These are phyloP conservation scores for Tetraodon nigroviridis DNA, from an alignment of 2,113 vertebrate species.

Conservation along the genomic window DNA sequence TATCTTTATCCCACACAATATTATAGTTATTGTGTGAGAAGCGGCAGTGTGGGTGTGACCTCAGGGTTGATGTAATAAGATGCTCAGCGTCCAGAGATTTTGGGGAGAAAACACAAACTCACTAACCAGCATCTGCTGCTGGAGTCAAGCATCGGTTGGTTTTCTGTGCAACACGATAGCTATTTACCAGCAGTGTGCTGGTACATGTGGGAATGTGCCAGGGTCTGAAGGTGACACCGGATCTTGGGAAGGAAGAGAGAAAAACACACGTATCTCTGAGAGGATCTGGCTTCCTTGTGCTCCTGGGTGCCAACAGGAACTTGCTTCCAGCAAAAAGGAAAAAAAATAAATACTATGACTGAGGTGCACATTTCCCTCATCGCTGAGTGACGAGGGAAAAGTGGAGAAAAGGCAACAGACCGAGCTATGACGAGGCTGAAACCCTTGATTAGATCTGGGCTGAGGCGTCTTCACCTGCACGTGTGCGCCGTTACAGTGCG, in stretches of 20 bases:
- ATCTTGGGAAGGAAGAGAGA: slow-evolving; percentile 13
- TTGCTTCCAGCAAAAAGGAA: not conserved
- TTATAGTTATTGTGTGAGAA: too few relatives aligned
- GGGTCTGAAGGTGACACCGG: slow-evolving; percentile 29
- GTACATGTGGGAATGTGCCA: not conserved
- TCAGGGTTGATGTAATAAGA: too few relatives aligned
- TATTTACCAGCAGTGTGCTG: slow-evolving; percentile 29
- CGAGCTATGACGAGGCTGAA: slow-evolving; percentile 26
- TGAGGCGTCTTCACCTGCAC: too few relatives aligned
- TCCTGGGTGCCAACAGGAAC: not conserved
- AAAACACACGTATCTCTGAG: not conserved
- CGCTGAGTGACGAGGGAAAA: not conserved
- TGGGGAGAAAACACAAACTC: not conserved
- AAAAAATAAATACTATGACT: too few relatives aligned
- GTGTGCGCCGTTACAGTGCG: too few relatives aligned
- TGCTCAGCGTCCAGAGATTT: not conserved
- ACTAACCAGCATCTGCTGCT: not conserved
- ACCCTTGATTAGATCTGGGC: not conserved
- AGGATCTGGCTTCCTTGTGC: not conserved
- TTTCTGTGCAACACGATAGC: slow-evolving; percentile 30
- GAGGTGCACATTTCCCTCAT: too few relatives aligned
- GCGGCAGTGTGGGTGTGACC: not conserved
- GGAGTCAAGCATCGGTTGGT: slow-evolving; percentile 5
- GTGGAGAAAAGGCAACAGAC: not conserved
- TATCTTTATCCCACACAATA: too few relatives aligned